Evolutionary conservation across 2,888 invertebrate species (phyloP).

Genomic region (Phyllotreta cruciferae): DNA sequence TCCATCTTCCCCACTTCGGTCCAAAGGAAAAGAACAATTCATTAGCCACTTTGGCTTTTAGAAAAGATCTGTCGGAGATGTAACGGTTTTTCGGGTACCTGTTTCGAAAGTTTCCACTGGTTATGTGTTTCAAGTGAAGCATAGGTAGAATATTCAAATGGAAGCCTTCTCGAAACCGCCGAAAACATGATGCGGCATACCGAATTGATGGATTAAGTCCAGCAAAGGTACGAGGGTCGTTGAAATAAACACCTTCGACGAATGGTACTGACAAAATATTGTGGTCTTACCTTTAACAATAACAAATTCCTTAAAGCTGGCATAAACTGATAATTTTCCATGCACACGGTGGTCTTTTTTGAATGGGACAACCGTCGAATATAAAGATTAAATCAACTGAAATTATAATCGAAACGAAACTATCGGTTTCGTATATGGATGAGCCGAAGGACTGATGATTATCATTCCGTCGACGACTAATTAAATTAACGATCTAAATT

Average conservation of each 20-base stretch:
- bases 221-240: neutral
- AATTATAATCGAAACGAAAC: neutral
- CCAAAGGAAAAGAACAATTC: conserved; percentile 13
- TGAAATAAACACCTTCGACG: neutral
- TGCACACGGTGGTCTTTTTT: no score
- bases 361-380: neutral
- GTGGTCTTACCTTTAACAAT: no score
- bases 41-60: conserved; percentile 8
- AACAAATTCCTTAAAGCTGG: neutral
- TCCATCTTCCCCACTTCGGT: conserved; percentile 2
- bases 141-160: no score
- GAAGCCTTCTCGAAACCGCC: no score
- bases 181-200: no score
- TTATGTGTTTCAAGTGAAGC: no score
- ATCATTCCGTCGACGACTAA: conserved; percentile 24
- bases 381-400: neutral
- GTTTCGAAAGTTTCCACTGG: no score
- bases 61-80: neutral
- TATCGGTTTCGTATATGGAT: neutral
- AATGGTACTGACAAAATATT: no score
- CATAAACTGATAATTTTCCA: neutral
- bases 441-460: conserved; percentile 1
- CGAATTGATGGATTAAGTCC: neutral
- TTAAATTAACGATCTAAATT: conserved; percentile 38
- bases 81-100: no score